Conservation (phyloP, 1,140 invertebrate genomes). For the Geopemphigus sp. region DNA sequence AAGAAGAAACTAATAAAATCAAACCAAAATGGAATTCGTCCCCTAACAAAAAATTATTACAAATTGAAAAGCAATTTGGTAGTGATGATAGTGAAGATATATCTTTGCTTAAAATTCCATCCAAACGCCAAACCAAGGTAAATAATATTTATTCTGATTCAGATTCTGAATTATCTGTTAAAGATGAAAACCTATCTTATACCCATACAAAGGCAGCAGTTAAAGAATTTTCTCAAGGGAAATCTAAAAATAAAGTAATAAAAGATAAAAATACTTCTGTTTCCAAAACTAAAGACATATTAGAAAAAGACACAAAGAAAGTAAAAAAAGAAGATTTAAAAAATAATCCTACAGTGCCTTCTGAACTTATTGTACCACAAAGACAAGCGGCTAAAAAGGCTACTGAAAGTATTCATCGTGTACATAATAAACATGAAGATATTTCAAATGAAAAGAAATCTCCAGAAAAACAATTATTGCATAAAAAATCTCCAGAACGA, state of each 20-base stretch:
- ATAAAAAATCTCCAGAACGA: conserved; percentile 54
- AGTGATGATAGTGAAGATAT: conserved; percentile 71
- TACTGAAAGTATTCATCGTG: conserved; percentile 73
- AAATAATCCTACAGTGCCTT: conserved; percentile 62
- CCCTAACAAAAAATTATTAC: conserved; percentile 63
- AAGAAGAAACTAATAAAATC: conserved; percentile 55
- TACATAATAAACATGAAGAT: conserved; percentile 53
- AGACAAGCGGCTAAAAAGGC: conserved; percentile 69
- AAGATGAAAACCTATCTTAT: conserved; percentile 59
- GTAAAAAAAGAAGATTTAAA: conserved; percentile 63
- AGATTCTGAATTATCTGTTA: conserved; percentile 60
- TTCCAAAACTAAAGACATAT: conserved; percentile 54
- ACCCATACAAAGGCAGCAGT: conserved; percentile 76
- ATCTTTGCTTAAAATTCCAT: conserved; percentile 54
- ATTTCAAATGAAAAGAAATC: conserved; percentile 54
- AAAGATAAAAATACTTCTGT: conserved; percentile 52
- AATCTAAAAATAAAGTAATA: conserved; percentile 49
- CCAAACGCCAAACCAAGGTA: conserved; percentile 52
- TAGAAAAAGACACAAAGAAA: conserved; percentile 60
- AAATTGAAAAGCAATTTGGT: conserved; percentile 60
- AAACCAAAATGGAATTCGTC: conserved; percentile 58
- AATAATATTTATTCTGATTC: conserved; percentile 69
- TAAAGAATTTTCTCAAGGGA: conserved; percentile 67
- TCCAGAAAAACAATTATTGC: conserved; percentile 56
- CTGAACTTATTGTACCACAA: conserved; percentile 84